phyloP scores from a whole-genome alignment of 2,797 vertebrate species.

The Falco rusticolus region DNA sequence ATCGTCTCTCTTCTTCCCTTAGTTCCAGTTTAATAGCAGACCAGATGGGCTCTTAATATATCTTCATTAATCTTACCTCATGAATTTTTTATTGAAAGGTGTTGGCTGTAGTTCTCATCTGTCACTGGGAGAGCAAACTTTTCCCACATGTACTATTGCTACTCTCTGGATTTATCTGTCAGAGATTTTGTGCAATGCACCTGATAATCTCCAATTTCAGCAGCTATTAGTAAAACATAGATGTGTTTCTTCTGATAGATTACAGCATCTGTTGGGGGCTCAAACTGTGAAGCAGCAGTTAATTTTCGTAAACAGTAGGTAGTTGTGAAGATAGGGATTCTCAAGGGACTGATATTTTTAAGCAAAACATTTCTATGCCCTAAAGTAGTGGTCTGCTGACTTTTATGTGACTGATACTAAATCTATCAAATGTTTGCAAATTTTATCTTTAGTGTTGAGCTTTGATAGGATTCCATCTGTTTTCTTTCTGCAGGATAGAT shows the following conservation, averaged over 20 bases:
- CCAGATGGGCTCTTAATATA: neutral
- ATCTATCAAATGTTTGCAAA: neutral
- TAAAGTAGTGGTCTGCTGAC: neutral
- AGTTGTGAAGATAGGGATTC: neutral
- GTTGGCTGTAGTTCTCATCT: neutral
- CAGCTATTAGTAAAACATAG: neutral
- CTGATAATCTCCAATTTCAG: neutral
- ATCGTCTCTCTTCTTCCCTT: neutral
- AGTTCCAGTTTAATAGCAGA: neutral
- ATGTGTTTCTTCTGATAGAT: neutral
- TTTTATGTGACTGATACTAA: neutral
- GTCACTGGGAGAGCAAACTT: neutral
- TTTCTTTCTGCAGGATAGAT: neutral
- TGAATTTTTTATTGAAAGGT: neutral
- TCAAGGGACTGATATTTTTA: neutral
- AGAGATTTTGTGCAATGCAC: neutral
- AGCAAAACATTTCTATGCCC: neutral
- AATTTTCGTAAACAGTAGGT: neutral
- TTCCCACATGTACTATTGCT: neutral
- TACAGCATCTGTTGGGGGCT: neutral
- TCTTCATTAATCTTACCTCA: neutral
- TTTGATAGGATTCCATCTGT: neutral
- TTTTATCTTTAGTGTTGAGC: neutral
- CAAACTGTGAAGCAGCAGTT: neutral
- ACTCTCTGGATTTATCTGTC: neutral